Conservation (phyloP, 2,113 vertebrate genomes). For the Capra hircus region DNA sequence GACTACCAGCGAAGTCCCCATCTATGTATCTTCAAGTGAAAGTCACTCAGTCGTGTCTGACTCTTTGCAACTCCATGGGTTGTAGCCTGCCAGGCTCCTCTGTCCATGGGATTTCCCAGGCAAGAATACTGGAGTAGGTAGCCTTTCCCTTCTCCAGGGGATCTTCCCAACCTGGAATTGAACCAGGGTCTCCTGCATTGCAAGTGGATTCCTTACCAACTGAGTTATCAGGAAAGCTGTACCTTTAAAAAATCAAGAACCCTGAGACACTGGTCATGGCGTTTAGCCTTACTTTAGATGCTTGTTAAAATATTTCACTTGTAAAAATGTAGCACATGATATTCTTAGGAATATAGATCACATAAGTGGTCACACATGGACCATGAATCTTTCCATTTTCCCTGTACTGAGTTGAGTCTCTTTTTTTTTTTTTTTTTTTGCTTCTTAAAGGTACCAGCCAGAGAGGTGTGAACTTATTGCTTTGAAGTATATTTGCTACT, state of each 20-base stretch:
- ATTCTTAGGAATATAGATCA: neutral
- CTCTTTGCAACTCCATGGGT: neutral
- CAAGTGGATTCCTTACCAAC: neutral
- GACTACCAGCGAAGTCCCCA: neutral
- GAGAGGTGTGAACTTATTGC: neutral
- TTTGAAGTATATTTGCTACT: conserved; percentile 14
- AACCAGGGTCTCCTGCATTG: neutral
- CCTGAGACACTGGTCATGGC: neutral
- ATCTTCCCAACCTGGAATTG: neutral
- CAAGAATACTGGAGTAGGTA: neutral
- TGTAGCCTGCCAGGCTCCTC: neutral
- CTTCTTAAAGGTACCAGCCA: neutral
- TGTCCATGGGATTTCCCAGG: neutral
- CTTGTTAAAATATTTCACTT: neutral
- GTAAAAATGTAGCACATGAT: neutral
- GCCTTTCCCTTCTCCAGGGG: neutral
- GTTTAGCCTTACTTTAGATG: neutral
- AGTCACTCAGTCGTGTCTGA: fast-evolving
- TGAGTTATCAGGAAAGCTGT: neutral
- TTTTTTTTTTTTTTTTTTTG: neutral
- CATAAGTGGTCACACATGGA: neutral
- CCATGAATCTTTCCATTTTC: neutral
- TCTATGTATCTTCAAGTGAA: neutral
- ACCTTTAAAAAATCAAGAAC: neutral
- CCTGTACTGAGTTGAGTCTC: neutral